These are phyloP conservation scores for Clistopyga incitator DNA, from an alignment of 2,888 invertebrate species.

Conservation along the genomic window DNA sequence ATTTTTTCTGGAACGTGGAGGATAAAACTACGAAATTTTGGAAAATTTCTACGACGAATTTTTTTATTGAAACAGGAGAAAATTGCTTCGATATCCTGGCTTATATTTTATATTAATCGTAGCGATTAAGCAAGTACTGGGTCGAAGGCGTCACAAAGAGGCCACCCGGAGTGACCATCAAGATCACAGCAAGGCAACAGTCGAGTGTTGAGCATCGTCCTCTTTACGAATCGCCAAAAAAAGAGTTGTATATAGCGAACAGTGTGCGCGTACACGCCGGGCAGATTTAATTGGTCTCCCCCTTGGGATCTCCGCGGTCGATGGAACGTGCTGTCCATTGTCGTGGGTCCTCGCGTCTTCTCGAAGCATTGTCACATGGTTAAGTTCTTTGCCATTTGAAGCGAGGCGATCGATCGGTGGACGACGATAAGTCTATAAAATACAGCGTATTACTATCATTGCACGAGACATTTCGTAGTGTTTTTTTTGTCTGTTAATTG, in stretches of 20 bases:
- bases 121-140: neutral
- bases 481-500: neutral
- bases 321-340: slow-evolving; percentile 30
- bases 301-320: slow-evolving; percentile 64
- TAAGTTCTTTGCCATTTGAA: slow-evolving; percentile 20
- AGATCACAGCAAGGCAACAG: slow-evolving; percentile 23
- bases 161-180: slow-evolving; percentile 69
- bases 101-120: neutral
- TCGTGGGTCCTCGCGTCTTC: neutral
- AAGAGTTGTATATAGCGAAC: slow-evolving; percentile 68
- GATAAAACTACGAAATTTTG: no score
- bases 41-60: no score
- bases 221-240: slow-evolving; percentile 66
- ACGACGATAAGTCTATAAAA: slow-evolving; percentile 15
- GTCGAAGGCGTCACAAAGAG: slow-evolving; percentile 36
- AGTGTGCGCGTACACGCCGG: slow-evolving; percentile 60
- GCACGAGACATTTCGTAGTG: neutral
- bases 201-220: slow-evolving; percentile 10
- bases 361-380: slow-evolving; percentile 13
- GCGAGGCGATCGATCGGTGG: slow-evolving; percentile 24
- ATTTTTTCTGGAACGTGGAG: no score
- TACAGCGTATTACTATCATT: neutral
- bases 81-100: no score
- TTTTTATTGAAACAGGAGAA: no score
- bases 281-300: slow-evolving; percentile 74